These are phyloP conservation scores for Bufotes viridis DNA, from an alignment of 2,797 vertebrate species.

Conservation along the genomic window DNA sequence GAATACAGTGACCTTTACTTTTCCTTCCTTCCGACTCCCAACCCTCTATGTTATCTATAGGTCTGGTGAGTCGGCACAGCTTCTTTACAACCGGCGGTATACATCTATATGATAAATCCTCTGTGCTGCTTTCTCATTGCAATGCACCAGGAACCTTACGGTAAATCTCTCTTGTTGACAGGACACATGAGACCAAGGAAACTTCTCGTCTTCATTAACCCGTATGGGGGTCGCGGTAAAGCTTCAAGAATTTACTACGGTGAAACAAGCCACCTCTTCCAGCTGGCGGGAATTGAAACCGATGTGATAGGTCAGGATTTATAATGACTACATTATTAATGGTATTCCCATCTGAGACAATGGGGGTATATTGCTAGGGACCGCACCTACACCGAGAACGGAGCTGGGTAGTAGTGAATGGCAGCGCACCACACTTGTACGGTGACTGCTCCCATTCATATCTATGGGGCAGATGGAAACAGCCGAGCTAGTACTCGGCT, in stretches of 20 bases:
- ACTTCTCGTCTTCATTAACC: conserved; percentile 85
- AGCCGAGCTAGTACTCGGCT: too few species aligned
- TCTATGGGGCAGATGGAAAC: too few species aligned
- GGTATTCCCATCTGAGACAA: too few species aligned
- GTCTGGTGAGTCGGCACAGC: background rate
- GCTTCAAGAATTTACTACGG: conserved; percentile 78
- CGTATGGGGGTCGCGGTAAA: conserved; percentile 79
- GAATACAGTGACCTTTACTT: too few species aligned
- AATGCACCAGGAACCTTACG: background rate
- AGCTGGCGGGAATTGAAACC: conserved; percentile 82
- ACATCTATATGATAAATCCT: background rate
- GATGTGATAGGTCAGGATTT: conserved; percentile 79
- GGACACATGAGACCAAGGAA: conserved; percentile 77
- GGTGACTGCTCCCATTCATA: too few species aligned
- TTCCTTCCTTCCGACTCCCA: too few species aligned
- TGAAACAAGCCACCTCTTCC: conserved; percentile 80
- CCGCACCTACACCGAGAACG: too few species aligned
- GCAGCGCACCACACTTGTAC: too few species aligned
- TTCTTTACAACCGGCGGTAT: background rate
- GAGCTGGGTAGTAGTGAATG: too few species aligned
- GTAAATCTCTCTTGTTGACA: conserved; percentile 58
- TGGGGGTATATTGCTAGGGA: too few species aligned
- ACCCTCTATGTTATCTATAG: background rate
- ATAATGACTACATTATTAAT: too few species aligned
- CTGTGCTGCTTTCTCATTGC: background rate